These are phyloP conservation scores for Bubo blakistoni DNA, from an alignment of 2,113 vertebrate genomes.

Conservation along the genomic window DNA sequence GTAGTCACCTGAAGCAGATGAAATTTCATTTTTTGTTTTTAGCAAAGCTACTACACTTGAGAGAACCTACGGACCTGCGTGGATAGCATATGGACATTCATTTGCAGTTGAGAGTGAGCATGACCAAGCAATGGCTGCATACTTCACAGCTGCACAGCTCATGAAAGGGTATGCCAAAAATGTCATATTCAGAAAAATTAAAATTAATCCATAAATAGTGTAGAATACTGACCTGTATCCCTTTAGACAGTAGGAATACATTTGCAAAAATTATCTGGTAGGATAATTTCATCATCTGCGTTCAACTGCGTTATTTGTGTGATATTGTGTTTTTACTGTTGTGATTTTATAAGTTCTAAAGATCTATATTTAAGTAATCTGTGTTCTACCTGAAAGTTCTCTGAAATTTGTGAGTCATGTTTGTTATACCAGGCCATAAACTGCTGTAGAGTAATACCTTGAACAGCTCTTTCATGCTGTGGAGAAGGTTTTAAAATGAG, in stretches of 20 bases:
- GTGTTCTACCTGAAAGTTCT: neutral
- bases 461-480: neutral
- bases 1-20: neutral
- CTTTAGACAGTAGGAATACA: neutral
- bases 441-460: neutral
- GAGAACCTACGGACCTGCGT: conserved; percentile 93
- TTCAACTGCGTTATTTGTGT: neutral
- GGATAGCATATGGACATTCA: conserved; percentile 98
- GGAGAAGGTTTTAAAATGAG: neutral
- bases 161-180: conserved; percentile 92
- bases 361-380: neutral
- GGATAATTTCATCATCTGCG: neutral
- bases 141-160: conserved; percentile 97
- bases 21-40: conserved; percentile 1
- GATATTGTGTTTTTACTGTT: neutral
- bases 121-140: conserved; percentile 97
- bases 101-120: conserved; percentile 98
- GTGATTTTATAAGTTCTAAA: neutral
- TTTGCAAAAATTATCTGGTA: neutral
- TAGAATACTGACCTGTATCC: neutral
- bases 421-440: neutral
- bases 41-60: conserved; percentile 97
- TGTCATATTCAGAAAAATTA: neutral
- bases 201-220: neutral
- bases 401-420: neutral